Evolutionary conservation across 2,888 invertebrate genomes (phyloP).

Genomic region (Metalampra italica): DNA sequence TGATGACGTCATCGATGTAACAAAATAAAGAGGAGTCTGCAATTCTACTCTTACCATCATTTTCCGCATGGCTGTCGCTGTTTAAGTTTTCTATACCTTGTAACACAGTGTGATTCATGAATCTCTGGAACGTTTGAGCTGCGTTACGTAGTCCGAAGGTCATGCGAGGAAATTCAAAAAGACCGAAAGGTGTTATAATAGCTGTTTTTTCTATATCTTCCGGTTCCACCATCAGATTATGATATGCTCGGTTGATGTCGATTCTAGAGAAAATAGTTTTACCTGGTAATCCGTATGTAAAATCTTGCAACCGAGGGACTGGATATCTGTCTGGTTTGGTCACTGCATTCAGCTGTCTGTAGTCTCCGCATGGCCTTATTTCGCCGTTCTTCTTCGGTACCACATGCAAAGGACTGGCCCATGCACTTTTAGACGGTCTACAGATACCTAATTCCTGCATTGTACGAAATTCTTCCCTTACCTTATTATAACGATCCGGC

Average conservation of each 20-base stretch:
- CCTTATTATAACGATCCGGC: conserved; percentile 6
- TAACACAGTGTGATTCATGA: no score
- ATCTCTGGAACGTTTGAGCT: no score
- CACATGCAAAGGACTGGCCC: conserved; percentile 34
- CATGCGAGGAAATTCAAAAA: no score
- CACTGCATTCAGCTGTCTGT: conserved; percentile 34
- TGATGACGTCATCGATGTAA: conserved; percentile 5
- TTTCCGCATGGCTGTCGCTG: not conserved
- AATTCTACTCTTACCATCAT: not conserved
- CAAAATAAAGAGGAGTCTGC: conserved; percentile 11
- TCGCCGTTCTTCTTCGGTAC: conserved; percentile 24
- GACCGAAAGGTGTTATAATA: no score
- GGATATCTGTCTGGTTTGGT: conserved; percentile 7
- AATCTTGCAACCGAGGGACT: conserved; percentile 3
- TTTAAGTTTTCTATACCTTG: conserved; percentile 7
- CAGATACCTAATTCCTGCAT: conserved; percentile 34
- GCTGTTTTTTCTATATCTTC: no score
- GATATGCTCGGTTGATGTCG: conserved; percentile 3
- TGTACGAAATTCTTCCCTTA: conserved; percentile 11
- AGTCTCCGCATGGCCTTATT: conserved; percentile 42
- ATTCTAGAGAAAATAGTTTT: not conserved
- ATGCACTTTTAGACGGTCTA: conserved; percentile 32
- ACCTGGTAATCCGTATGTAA: not conserved
- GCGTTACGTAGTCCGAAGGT: no score
- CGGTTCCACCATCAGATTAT: not conserved